Percentiles rank a stretch among this genome's conserved stretches.
Conservation (phyloP, 2,113 vertebrate species). For the Bubo scandiacus region DNA sequence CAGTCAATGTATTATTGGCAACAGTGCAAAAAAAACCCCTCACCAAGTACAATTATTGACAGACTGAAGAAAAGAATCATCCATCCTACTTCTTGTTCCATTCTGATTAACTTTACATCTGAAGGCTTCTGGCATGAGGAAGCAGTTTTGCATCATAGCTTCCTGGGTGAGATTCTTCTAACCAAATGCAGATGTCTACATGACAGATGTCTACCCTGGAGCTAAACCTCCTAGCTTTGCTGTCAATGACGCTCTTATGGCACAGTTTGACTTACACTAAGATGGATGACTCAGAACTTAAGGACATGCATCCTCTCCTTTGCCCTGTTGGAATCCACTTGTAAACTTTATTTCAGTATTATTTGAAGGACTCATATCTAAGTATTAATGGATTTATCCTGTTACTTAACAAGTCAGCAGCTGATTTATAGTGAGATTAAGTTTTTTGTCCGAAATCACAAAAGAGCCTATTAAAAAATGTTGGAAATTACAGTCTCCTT, state of each 20-base stretch:
- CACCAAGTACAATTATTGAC: not conserved
- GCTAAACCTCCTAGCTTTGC: not conserved
- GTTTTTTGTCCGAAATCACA: not conserved
- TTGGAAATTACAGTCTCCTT: not conserved
- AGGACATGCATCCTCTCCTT: not conserved
- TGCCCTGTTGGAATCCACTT: not conserved
- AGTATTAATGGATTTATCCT: not conserved
- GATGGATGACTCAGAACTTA: not conserved
- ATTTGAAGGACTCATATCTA: not conserved
- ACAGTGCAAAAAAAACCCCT: not conserved
- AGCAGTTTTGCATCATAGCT: not conserved
- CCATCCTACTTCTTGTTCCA: not conserved
- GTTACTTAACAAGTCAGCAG: not conserved
- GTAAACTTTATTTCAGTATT: not conserved
- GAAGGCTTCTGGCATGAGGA: not conserved
- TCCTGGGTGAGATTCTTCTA: not conserved
- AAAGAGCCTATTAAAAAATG: not conserved
- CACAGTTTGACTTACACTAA: not conserved
- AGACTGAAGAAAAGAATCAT: not conserved
- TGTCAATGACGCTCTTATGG: rapidly evolving
- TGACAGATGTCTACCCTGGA: not conserved
- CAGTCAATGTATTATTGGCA: not conserved
- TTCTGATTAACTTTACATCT: not conserved
- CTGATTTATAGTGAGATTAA: not conserved
- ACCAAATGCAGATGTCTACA: not conserved